Evolutionary conservation across 2,797 vertebrate genomes (phyloP).

Genomic region (Strix occidentalis): DNA sequence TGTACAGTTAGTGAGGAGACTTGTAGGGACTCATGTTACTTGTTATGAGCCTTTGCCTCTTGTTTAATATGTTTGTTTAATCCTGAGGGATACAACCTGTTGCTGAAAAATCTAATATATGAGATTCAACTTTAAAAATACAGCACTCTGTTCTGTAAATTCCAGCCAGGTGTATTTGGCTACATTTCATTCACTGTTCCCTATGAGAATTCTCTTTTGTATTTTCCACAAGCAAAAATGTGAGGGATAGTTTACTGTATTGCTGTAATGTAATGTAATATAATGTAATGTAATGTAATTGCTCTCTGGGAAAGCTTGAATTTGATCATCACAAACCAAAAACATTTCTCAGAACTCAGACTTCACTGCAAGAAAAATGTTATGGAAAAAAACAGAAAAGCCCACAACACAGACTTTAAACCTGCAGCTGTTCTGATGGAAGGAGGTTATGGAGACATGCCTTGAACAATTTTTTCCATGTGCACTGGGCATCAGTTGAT

Average conservation of each 20-base stretch:
- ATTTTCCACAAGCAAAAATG: background rate
- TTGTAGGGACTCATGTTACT: background rate
- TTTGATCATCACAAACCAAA: conserved; percentile 12
- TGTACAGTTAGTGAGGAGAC: background rate
- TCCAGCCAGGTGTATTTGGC: background rate
- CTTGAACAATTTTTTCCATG: background rate
- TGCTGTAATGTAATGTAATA: background rate
- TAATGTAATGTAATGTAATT: background rate
- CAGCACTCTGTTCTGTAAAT: background rate
- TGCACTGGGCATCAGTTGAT: background rate
- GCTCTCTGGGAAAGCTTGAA: background rate
- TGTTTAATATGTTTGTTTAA: background rate
- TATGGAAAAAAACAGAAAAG: background rate
- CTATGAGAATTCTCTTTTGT: background rate
- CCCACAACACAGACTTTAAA: background rate
- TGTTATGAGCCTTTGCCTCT: background rate
- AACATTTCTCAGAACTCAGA: background rate
- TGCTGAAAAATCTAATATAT: background rate
- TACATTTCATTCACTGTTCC: background rate
- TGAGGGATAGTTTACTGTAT: background rate
- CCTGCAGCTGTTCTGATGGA: background rate
- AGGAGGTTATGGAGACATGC: background rate
- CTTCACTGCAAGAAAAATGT: background rate
- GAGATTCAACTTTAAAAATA: background rate
- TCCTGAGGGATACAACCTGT: background rate